Evolutionary conservation across 2,797 vertebrate species (phyloP), one percentile per base, ranked within the genome.

Genomic region (Amblyraja radiata): DNA sequence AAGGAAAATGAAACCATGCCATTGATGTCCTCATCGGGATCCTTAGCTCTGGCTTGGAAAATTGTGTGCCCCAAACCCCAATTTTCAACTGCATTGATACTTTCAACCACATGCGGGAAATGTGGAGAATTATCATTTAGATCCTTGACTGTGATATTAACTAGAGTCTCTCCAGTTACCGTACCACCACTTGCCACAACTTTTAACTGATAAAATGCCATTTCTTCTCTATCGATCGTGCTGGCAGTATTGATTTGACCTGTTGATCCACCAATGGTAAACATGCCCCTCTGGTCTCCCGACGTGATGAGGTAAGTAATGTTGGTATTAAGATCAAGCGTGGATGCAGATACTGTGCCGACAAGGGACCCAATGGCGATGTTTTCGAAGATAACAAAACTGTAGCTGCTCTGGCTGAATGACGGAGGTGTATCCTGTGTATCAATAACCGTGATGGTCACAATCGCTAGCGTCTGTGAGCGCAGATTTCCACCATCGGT

Each of bases 381-480:
- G 0, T 99, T 99, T 96, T 99, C 99, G 96, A 99, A 99, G 94
- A 99, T 98, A 94, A 99, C 98, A 93, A 99, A 99, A 94, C 98
- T 98, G 95, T 99, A 99, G 4, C 78, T 94, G 23, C 94, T 96
- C 96, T 99, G 99, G 94, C 96, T 96, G 94, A 99, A 99, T 28
- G 97, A 96, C 0, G 98, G 99, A 0, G 99, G 98, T 94, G 98
- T 99, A 94, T 99, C 99, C 94, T 99, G 99, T 0, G 98, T 99
- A 95, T 99, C 99, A 93, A 99, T 95, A 6, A 99, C 98, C 3
- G 97, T 99, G 90, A 99, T 96, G 23, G 98, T 99, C 86, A 99
- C 98, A 81, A 98, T 97, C 13, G 98, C 98, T 93, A 97, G 98
- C 46, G 96, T 96, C 94, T 98, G 96, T 0, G 98, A 98, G 23